Base-by-base conservation (phyloP, 2,113 vertebrate species). In the Tympanuchus pallidicinctus region DNA sequence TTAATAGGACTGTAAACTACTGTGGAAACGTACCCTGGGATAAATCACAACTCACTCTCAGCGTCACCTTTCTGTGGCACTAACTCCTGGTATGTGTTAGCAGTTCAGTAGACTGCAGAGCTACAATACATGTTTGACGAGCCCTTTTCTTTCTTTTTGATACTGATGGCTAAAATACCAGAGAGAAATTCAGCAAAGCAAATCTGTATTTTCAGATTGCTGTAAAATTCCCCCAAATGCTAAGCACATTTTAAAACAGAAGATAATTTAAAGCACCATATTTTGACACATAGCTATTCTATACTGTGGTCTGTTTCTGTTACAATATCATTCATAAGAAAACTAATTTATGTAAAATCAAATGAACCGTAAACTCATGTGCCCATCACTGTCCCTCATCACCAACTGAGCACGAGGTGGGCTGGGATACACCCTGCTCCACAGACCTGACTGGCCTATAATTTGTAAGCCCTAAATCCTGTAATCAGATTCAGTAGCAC, bases 401-500 rank as follows among this genome's bases (percentile, higher is more conserved):
- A n/a, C 69, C 56, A 48, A 36, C 25, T 59, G 69, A 94, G 72
- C 63, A 87, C 84, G 69, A 94, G 45, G 74, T 73, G 45, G 76
- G 54, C 54, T 81, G 80, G 36, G 57, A 90, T 65, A 77, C 28
- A 76, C 47, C 42, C 66, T 63, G 34, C 52, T 93, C 78, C 77
- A 24, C 9, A 40, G 43, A 90, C 83, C 52, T 72, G 66, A 82
- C 54, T 82, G 66, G 82, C 75, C 57, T 85, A 3, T 80, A 75
- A 92, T 90, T 90, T 89, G 22, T 89, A 93, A 95, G 77, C 66
- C 82, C 81, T 86, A 75, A 91, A 89, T 93, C 94, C 79, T 78
- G 79, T 90, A 93, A 96, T 81, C 61, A 82, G 91, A 65, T 94
- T 88, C 66, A 82, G 45, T 32, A 66, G 63, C 8, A 78, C 57